Evolutionary conservation across 2,797 vertebrate genomes (phyloP).

Genomic region (Galago senegalensis): DNA sequence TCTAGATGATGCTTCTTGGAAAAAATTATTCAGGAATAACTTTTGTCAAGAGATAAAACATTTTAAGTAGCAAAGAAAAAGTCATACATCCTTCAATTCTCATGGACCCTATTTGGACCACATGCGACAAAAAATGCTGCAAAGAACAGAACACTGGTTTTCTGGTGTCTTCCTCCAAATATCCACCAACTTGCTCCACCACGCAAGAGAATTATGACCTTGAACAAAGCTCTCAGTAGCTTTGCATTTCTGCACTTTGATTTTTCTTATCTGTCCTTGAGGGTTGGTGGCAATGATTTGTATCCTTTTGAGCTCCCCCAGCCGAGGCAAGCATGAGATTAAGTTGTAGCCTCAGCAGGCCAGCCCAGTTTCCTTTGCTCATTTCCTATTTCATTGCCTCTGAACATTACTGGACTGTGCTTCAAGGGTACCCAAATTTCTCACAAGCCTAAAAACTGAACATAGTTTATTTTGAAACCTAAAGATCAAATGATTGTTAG

Average conservation of each 20-base stretch:
- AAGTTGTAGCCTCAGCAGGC: neutral
- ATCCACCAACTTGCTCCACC: neutral
- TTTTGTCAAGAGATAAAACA: neutral
- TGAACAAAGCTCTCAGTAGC: neutral
- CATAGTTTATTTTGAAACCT: neutral
- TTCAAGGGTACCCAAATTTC: neutral
- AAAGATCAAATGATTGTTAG: neutral
- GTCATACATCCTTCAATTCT: neutral
- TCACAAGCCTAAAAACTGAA: neutral
- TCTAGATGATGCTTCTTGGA: neutral
- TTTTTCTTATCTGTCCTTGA: neutral
- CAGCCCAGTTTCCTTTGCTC: neutral
- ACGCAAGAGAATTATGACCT: neutral
- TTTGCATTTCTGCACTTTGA: neutral
- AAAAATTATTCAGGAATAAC: constrained; percentile 17
- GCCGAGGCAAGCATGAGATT: neutral
- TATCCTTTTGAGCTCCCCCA: neutral
- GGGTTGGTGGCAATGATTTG: neutral
- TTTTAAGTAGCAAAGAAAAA: constrained; percentile 6
- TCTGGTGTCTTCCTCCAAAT: neutral
- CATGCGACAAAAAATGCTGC: neutral
- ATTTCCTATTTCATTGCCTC: neutral
- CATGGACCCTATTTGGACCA: neutral
- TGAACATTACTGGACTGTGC: too few species aligned
- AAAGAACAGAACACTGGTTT: neutral